phyloP scores from a whole-genome alignment of 2,797 vertebrate species.

The Delichon dasypus region DNA sequence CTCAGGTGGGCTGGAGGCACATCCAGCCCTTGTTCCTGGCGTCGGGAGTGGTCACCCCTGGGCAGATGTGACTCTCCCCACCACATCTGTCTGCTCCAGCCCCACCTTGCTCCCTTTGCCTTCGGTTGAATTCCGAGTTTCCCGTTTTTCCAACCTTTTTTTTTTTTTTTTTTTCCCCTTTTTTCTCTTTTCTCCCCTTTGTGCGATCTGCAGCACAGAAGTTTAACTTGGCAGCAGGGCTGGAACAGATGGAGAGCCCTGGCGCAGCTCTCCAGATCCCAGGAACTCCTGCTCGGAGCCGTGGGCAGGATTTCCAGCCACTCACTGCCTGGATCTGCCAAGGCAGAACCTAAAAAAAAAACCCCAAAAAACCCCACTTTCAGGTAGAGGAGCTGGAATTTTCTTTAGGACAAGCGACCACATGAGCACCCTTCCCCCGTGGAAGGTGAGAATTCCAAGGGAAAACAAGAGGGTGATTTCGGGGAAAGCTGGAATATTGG shows the following conservation, averaged over 20 bases:
- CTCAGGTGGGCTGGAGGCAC: constrained; percentile 7
- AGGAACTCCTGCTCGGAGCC: constrained; percentile 27
- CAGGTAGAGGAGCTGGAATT: background rate
- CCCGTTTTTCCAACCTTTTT: background rate
- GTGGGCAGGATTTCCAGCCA: constrained; percentile 35
- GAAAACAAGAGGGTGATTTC: background rate
- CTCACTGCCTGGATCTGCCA: background rate
- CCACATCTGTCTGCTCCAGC: background rate
- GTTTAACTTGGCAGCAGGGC: constrained; percentile 19
- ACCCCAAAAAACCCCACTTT: background rate
- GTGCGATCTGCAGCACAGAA: constrained; percentile 21
- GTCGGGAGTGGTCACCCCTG: background rate
- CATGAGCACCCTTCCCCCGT: background rate
- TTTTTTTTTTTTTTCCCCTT: background rate
- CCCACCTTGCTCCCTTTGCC: background rate
- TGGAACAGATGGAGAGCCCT: constrained; percentile 56
- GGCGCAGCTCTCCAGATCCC: constrained; percentile 35
- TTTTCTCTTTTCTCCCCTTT: background rate
- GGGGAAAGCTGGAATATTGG: background rate
- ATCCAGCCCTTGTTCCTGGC: background rate
- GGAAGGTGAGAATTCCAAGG: background rate
- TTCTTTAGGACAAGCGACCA: background rate
- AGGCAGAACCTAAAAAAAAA: background rate
- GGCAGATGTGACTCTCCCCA: background rate
- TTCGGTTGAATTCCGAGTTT: background rate